Conservation (phyloP, 1,140 invertebrate genomes). For the Drosophila burlai region DNA sequence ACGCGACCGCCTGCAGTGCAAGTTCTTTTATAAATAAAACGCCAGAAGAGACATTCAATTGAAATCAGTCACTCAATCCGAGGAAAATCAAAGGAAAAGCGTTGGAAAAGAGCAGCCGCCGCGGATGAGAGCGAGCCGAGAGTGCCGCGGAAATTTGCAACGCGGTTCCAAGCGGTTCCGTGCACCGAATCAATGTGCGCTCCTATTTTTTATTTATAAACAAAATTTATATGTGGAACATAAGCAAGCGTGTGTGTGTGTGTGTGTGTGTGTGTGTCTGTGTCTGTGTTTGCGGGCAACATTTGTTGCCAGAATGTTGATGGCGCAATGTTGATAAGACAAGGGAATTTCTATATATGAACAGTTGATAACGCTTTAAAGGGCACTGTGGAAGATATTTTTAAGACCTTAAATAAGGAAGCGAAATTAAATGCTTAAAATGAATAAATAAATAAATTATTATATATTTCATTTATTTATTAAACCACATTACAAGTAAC, state of each 20-base stretch:
- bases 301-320: constrained; percentile 49
- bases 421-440: not conserved
- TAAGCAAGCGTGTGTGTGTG: constrained; percentile 20
- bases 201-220: constrained; percentile 83
- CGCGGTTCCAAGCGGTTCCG: constrained; percentile 83
- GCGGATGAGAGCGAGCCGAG: constrained; percentile 22
- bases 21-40: constrained; percentile 84
- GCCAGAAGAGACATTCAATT: constrained; percentile 64
- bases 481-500: too few species aligned
- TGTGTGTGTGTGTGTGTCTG: not conserved
- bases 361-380: constrained; percentile 22
- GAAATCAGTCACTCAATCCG: constrained; percentile 71
- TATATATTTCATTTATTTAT: not conserved
- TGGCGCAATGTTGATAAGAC: constrained; percentile 59
- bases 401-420: not conserved
- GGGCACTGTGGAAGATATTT: not conserved
- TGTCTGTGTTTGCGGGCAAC: constrained; percentile 33
- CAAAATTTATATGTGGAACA: constrained; percentile 75
- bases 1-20: constrained; percentile 76
- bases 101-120: constrained; percentile 44
- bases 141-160: constrained; percentile 67
- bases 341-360: not conserved
- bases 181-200: constrained; percentile 70
- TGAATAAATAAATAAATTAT: not conserved
- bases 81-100: constrained; percentile 70